Conservation (phyloP, 2,797 vertebrate species). For the Enteromius paludinosus region DNA sequence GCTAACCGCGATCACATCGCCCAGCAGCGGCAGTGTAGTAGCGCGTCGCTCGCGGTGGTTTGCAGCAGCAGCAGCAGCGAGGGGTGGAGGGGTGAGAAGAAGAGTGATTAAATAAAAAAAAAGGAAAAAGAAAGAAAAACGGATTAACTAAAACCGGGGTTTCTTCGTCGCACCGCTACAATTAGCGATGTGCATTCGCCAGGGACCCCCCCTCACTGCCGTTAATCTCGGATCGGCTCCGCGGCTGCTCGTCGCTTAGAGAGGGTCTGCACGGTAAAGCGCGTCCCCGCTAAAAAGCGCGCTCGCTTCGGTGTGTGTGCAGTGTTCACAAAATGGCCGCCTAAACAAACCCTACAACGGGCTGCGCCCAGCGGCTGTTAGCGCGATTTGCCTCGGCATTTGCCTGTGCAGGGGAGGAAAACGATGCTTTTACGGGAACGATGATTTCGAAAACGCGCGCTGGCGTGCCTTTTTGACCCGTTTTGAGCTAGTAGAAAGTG, state of each 20-base stretch:
- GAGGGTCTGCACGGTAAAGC: slow-evolving; percentile 60
- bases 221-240: slow-evolving; percentile 75
- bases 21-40: slow-evolving; percentile 54
- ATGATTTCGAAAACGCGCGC: not conserved
- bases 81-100: slow-evolving; percentile 39
- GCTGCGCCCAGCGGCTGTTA: slow-evolving; percentile 27
- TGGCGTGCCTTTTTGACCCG: not conserved
- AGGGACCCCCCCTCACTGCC: slow-evolving; percentile 76
- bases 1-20: slow-evolving; percentile 72
- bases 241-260: slow-evolving; percentile 45
- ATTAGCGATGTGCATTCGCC: slow-evolving; percentile 67
- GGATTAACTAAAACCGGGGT: slow-evolving; percentile 53
- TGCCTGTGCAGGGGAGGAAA: not conserved
- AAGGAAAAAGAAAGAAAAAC: slow-evolving; percentile 56
- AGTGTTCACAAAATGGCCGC: slow-evolving; percentile 85
- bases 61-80: slow-evolving; percentile 32
- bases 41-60: slow-evolving; percentile 57
- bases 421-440: not conserved
- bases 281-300: slow-evolving; percentile 55
- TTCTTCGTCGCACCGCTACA: slow-evolving; percentile 67
- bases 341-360: slow-evolving; percentile 81
- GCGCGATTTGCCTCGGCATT: slow-evolving; percentile 18
- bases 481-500: not conserved
- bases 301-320: slow-evolving; percentile 54
- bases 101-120: slow-evolving; percentile 40